These are phyloP conservation scores for Drosophila chauvacae DNA, from an alignment of 1,140 invertebrate genomes.

Conservation along the genomic window DNA sequence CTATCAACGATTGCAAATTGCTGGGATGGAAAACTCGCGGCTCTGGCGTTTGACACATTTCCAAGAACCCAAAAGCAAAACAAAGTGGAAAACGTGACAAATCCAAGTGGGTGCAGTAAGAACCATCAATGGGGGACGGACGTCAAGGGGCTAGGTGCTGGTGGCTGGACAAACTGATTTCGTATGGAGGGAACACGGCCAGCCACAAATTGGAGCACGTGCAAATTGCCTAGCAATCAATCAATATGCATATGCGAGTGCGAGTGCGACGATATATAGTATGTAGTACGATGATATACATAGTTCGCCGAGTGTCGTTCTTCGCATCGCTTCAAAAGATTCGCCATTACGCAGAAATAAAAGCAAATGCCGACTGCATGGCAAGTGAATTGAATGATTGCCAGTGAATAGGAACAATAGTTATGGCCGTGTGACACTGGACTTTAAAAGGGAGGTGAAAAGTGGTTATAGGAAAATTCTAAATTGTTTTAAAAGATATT, in stretches of 20 bases:
- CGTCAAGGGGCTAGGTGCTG: not conserved
- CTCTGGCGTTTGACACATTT: conserved; percentile 42
- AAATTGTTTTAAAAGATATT: not conserved
- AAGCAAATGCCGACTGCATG: conserved; percentile 70
- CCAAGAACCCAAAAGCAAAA: conserved; percentile 34
- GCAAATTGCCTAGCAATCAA: conserved; percentile 65
- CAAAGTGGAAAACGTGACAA: conserved; percentile 48
- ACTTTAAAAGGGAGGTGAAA: not conserved
- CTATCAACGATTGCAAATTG: conserved; percentile 52
- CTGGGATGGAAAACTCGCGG: conserved; percentile 32
- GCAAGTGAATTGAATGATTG: conserved; percentile 53
- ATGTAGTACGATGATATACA: conserved; percentile 63
- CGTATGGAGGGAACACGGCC: conserved; percentile 46
- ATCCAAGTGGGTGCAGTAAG: conserved; percentile 52
- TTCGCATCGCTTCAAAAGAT: conserved; percentile 68
- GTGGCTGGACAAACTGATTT: conserved; percentile 35
- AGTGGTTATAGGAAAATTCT: not conserved
- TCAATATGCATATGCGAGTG: conserved; percentile 60
- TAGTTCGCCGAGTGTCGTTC: conserved; percentile 56
- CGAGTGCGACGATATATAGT: conserved; percentile 21
- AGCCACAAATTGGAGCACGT: conserved; percentile 65
- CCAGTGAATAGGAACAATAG: conserved; percentile 12
- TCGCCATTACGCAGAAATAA: conserved; percentile 71
- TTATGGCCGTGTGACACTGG: conserved; percentile 5
- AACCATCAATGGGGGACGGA: conserved; percentile 3